These are phyloP conservation scores for Pipra filicauda DNA, from an alignment of 2,113 vertebrate species.

Conservation along the genomic window DNA sequence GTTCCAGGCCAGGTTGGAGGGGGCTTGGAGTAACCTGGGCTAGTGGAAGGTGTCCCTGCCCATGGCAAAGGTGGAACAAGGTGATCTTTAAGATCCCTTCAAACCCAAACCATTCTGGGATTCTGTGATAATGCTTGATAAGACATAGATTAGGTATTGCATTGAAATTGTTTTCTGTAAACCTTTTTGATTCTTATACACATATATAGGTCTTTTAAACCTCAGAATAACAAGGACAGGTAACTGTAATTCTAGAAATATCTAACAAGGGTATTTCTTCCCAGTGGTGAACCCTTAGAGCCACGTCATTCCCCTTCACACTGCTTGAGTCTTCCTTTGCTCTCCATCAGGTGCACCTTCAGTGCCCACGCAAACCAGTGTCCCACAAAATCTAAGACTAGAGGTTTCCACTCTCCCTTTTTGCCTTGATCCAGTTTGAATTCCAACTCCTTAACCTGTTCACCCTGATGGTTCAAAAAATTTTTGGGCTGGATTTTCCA, in stretches of 20 bases:
- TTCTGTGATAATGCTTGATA: not conserved
- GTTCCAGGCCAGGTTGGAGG: fast-evolving
- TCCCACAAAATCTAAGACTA: not conserved
- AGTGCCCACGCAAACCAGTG: not conserved
- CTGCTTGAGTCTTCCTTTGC: not conserved
- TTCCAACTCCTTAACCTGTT: not conserved
- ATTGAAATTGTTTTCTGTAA: not conserved
- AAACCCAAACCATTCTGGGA: not conserved
- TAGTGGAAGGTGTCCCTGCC: not conserved
- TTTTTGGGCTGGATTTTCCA: not conserved
- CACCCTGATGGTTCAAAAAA: not conserved
- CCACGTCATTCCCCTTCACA: not conserved
- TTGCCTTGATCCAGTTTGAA: not conserved
- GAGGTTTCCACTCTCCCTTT: not conserved
- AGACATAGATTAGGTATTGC: not conserved
- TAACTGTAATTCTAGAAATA: not conserved
- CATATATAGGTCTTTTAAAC: not conserved
- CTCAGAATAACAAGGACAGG: not conserved
- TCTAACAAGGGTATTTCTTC: not conserved
- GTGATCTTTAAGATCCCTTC: not conserved
- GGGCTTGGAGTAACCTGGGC: not conserved
- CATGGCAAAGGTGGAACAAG: not conserved
- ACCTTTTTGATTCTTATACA: not conserved
- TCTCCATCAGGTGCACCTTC: not conserved
- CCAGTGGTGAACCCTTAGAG: not conserved